A percentile compares a stretch with the other conserved stretches of the same genome.
These are phyloP conservation scores for Papilio polytes DNA, from an alignment of 1,140 invertebrate genomes.

Conservation along the genomic window DNA sequence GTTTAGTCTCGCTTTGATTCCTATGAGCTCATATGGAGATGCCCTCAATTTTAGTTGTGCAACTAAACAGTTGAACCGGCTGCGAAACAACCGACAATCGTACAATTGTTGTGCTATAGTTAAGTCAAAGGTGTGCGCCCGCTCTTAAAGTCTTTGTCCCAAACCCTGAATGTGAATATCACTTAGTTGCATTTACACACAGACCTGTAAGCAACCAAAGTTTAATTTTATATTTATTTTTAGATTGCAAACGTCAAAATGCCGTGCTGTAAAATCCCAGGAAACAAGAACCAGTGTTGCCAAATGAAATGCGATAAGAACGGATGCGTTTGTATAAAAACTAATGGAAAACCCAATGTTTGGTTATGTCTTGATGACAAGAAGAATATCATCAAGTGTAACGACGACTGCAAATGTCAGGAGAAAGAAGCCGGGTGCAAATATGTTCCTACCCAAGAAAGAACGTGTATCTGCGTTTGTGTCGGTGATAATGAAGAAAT, in stretches of 20 bases:
- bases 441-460: conserved; percentile 48
- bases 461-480: conserved; percentile 52
- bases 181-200: too few species aligned
- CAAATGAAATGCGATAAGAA: conserved; percentile 49
- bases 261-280: conserved; percentile 55
- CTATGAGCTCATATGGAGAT: too few species aligned
- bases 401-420: conserved; percentile 46
- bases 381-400: conserved; percentile 49
- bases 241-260: conserved; percentile 45
- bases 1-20: too few species aligned
- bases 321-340: conserved; percentile 52
- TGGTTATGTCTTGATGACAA: conserved; percentile 51
- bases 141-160: neutral
- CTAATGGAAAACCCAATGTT: conserved; percentile 50
- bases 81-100: too few species aligned
- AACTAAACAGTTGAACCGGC: too few species aligned
- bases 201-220: too few species aligned
- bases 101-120: too few species aligned
- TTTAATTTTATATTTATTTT: neutral
- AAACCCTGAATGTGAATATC: too few species aligned
- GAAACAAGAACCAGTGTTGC: conserved; percentile 45
- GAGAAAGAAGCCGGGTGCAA: conserved; percentile 47
- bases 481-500: conserved; percentile 46
- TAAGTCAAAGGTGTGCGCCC: too few species aligned
- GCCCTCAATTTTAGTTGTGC: too few species aligned